Conservation (phyloP, 2,113 vertebrate genomes). For the Phrynosoma platyrhinos region DNA sequence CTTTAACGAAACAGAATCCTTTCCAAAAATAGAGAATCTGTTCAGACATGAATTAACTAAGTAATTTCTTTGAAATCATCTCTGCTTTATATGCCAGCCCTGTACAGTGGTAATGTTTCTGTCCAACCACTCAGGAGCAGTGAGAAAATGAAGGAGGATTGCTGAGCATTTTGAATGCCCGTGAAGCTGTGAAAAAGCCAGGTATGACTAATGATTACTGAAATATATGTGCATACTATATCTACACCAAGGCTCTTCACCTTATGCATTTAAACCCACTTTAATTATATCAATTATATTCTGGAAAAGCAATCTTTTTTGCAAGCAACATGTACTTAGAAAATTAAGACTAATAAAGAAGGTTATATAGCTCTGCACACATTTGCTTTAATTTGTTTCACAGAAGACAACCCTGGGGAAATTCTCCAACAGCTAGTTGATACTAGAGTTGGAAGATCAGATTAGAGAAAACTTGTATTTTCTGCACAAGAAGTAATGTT, state of each 20-base stretch:
- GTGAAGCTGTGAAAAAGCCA: background rate
- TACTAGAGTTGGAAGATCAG: background rate
- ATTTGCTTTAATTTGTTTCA: conserved; percentile 11
- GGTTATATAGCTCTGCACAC: background rate
- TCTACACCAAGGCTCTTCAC: background rate
- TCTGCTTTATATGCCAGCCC: background rate
- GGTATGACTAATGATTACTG: background rate
- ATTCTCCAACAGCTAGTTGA: background rate
- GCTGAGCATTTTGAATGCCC: background rate
- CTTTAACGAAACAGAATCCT: background rate
- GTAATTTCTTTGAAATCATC: background rate
- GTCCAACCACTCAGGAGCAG: background rate
- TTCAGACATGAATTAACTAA: background rate
- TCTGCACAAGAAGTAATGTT: background rate
- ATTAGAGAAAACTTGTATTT: background rate
- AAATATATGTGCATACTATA: background rate
- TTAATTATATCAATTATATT: background rate
- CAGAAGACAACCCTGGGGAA: background rate
- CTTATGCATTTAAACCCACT: background rate
- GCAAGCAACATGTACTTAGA: background rate
- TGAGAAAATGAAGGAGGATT: background rate
- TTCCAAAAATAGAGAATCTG: background rate
- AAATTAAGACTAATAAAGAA: background rate
- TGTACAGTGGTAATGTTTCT: background rate
- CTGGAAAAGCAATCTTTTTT: background rate